A percentile compares a stretch with the other conserved stretches of the same genome.
These are phyloP conservation scores for Nipponacmea schrenckii DNA, from an alignment of 2,888 invertebrate genomes.

Conservation along the genomic window DNA sequence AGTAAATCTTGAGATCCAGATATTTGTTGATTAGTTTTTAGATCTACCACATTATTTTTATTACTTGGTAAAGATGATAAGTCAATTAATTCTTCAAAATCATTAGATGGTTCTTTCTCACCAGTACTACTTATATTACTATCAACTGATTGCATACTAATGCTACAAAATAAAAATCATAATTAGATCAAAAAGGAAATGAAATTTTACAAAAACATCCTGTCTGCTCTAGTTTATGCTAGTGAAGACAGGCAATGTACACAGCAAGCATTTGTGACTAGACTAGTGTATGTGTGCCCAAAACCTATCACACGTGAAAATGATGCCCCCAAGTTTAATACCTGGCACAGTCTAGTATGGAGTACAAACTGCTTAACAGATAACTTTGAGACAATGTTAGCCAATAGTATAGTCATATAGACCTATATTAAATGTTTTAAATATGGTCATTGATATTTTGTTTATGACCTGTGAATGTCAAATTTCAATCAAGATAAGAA, in stretches of 20 bases:
- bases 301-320: no score
- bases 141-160: slow-evolving; percentile 33
- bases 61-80: slow-evolving; percentile 48
- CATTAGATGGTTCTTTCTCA: slow-evolving; percentile 17
- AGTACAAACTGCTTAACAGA: no score
- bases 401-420: no score
- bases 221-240: not conserved
- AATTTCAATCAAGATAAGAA: no score
- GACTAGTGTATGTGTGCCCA: no score
- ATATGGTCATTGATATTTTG: no score
- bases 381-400: no score
- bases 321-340: no score
- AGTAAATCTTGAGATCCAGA: slow-evolving; percentile 42
- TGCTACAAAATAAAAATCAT: slow-evolving; percentile 23
- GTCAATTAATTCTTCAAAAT: slow-evolving; percentile 59
- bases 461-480: no score
- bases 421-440: no score
- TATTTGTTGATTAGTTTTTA: slow-evolving; percentile 31
- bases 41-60: slow-evolving; percentile 31
- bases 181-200: not conserved
- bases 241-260: slow-evolving; percentile 19
- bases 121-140: slow-evolving; percentile 19
- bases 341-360: no score
- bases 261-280: slow-evolving; percentile 5
- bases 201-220: not conserved